Base-by-base conservation (phyloP, 2,113 vertebrate genomes). In the Anoura caudifer region DNA sequence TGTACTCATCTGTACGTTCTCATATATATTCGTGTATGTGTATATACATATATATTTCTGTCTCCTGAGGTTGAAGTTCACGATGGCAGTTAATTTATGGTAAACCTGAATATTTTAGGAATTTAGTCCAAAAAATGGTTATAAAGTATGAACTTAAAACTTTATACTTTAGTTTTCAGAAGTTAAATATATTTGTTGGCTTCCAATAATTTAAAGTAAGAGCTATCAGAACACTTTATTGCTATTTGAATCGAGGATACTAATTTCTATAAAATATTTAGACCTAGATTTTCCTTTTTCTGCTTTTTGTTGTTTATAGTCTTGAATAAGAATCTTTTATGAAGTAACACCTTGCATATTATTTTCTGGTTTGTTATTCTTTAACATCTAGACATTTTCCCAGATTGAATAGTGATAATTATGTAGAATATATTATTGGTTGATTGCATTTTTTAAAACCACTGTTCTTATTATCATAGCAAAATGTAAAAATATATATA, bases 371-470 rank as follows among this genome's bases (percentile, higher is more conserved):
- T 85, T 80, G 95, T 86, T 61, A 59, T 79, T 80, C 28, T 94
- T 90, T 43, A 90, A 2, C 3, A 80, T 81, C 31, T 67, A 83
- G 61, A 50, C 28, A 36, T 87, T 92, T 92, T n/a, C 36, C 28
- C 26, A 86, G 43, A 81, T 16, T 88, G 73, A 91, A 52, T 90
- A 69, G 33, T 86, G 72, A 69, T 90, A 94, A 75, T 36, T 80
- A 19, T 41, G 36, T 94, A 56, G n/a, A 92, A n/a, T 92, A 56
- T 67, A 38, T 75, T 80, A 84, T 63, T 63, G 59, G 81, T 24
- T 83, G 83, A 56, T 93, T 93, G 65, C 17, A 69, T 87, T 96
- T 96, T 96, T 63, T n/a, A n/a, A 87, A 96, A 83, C 52, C 19
- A 47, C 1, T 65, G 3, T 91, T 83, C 2, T 89, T 94, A 63